Percentiles rank a stretch among this genome's conserved stretches.
Evolutionary conservation across 2,797 vertebrate genomes (phyloP).

Genomic region (Pristis pectinata): DNA sequence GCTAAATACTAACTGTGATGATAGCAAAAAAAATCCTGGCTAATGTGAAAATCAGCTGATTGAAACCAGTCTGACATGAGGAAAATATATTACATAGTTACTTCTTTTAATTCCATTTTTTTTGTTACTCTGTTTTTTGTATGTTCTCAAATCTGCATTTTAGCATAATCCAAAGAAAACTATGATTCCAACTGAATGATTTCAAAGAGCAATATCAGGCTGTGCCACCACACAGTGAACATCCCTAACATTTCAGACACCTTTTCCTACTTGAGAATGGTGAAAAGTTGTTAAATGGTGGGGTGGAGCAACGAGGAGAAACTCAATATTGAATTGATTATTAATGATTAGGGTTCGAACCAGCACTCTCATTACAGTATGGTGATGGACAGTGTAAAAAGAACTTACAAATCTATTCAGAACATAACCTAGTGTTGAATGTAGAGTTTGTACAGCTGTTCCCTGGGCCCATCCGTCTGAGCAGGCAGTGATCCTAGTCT

Average conservation of each 20-base stretch:
- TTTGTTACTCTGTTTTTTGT: background rate
- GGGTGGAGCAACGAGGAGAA: background rate
- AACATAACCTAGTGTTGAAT: background rate
- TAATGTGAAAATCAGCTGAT: background rate
- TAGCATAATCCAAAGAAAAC: background rate
- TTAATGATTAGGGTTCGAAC: background rate
- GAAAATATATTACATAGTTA: background rate
- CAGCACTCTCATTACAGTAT: background rate
- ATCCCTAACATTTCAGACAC: background rate
- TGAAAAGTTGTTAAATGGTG: background rate
- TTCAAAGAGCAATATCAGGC: background rate
- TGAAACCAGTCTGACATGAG: background rate
- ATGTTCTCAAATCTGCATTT: background rate
- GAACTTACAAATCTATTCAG: background rate
- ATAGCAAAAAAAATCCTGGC: background rate
- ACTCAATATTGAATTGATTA: conserved; percentile 3
- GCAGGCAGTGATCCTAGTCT: background rate
- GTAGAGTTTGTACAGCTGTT: conserved; percentile 21
- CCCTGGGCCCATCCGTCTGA: background rate
- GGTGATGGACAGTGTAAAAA: background rate
- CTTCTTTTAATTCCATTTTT: too few relatives aligned
- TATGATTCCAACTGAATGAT: background rate
- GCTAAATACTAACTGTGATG: background rate
- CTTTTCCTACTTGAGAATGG: conserved; percentile 23
- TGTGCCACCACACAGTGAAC: background rate